A percentile compares a stretch with the other conserved stretches of the same genome.
Evolutionary conservation across 1,140 invertebrate species (phyloP).

Genomic region (Drosophila pseudoobscura): DNA sequence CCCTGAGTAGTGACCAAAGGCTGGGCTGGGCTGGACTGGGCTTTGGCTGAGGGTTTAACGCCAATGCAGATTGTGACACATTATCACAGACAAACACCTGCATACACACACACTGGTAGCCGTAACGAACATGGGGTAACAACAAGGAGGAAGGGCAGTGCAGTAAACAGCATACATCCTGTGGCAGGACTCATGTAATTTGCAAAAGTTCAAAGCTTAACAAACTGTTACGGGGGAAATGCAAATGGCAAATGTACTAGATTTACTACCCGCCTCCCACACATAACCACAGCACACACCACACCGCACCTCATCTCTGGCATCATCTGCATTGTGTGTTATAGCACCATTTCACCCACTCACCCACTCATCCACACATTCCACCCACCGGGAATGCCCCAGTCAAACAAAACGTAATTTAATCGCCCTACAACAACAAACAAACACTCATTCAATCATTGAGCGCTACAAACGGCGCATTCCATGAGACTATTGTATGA

Average conservation of each 20-base stretch:
- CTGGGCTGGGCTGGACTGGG: not conserved
- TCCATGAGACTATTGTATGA: not conserved
- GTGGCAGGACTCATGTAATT: slow-evolving; percentile 76
- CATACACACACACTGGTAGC: slow-evolving; percentile 13
- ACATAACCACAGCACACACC: too few species aligned
- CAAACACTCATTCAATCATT: slow-evolving; percentile 44
- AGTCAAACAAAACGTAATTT: slow-evolving; percentile 66
- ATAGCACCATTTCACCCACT: not conserved
- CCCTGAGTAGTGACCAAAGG: not conserved
- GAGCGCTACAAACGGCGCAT: slow-evolving; percentile 50
- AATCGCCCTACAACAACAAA: slow-evolving; percentile 53
- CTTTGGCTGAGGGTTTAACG: slow-evolving; percentile 40
- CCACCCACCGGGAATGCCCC: not conserved
- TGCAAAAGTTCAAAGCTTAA: slow-evolving; percentile 81
- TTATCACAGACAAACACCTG: slow-evolving; percentile 62
- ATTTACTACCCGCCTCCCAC: slow-evolving; percentile 14
- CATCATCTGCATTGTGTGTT: slow-evolving; percentile 11
- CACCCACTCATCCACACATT: not conserved
- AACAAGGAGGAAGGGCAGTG: slow-evolving; percentile 9
- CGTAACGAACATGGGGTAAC: not conserved
- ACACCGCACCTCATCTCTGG: not conserved
- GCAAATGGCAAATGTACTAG: slow-evolving; percentile 69
- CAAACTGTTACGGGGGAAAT: slow-evolving; percentile 73
- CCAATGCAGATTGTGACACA: slow-evolving; percentile 62
- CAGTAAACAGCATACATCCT: slow-evolving; percentile 63